A percentile compares a stretch with the other conserved stretches of the same genome.
Conservation (phyloP, 2,888 invertebrate species). For the Thalpophila matura region DNA sequence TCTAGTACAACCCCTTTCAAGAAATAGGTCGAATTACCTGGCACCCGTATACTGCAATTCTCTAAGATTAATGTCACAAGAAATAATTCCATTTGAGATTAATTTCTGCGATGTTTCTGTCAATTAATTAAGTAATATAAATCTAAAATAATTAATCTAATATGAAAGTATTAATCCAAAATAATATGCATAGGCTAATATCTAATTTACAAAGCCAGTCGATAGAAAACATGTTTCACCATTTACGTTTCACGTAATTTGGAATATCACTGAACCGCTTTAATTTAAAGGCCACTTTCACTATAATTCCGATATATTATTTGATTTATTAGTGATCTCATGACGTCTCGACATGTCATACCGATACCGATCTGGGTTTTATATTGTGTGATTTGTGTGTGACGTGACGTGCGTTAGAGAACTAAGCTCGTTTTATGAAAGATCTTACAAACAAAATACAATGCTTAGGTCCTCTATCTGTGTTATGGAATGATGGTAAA, state of each 20-base stretch:
- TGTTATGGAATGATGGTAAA: conserved; percentile 40
- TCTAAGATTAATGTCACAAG: too few species aligned
- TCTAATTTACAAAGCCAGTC: conserved; percentile 13
- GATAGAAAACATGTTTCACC: conserved; percentile 46
- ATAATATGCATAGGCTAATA: conserved; percentile 8
- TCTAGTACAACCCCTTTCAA: too few species aligned
- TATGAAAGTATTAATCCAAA: conserved; percentile 4
- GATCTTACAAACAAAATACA: conserved; percentile 16
- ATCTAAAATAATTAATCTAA: conserved; percentile 3
- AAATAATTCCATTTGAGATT: not conserved
- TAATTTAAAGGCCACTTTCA: conserved; percentile 43
- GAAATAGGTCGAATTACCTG: too few species aligned
- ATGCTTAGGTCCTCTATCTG: not conserved
- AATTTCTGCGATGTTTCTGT: not conserved
- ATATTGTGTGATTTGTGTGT: too few species aligned
- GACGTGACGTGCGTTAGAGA: too few species aligned
- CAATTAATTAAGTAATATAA: not conserved
- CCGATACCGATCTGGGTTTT: conserved; percentile 2
- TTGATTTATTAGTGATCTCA: conserved; percentile 20
- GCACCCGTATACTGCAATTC: too few species aligned
- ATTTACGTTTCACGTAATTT: conserved; percentile 36
- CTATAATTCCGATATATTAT: conserved; percentile 34
- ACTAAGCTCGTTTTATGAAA: conserved; percentile 2
- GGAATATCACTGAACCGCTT: conserved; percentile 38
- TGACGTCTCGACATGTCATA: conserved; percentile 1